Evolutionary conservation across 2,888 invertebrate species (phyloP).

Genomic region (Troilus luridus): DNA sequence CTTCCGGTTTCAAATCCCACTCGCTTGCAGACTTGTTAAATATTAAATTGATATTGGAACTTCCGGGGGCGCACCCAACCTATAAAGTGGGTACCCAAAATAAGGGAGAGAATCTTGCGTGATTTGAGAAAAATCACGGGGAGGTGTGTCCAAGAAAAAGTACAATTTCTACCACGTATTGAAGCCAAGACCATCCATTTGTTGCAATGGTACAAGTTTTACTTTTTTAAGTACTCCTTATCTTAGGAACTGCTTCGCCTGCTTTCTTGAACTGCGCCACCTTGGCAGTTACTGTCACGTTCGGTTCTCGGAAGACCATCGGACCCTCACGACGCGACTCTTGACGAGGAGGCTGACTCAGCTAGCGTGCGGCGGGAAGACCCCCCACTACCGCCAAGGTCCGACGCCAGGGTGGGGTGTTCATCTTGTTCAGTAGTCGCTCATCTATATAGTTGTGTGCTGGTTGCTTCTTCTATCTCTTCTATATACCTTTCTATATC

Average conservation of each 20-base stretch:
- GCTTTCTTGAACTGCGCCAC: background rate
- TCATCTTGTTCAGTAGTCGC: slow-evolving; percentile 25
- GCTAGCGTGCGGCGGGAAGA: slow-evolving; percentile 6
- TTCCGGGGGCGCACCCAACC: no score
- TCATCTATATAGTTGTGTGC: slow-evolving; percentile 25
- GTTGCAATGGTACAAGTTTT: no score
- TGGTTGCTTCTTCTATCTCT: slow-evolving; percentile 38
- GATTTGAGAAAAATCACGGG: no score
- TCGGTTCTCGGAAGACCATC: background rate
- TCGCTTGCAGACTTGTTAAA: no score
- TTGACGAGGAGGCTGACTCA: background rate
- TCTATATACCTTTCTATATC: slow-evolving; percentile 20
- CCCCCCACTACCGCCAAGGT: slow-evolving; percentile 24
- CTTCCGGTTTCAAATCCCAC: no score
- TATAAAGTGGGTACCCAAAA: no score
- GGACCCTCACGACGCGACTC: background rate
- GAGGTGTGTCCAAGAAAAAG: no score
- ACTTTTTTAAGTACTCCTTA: no score
- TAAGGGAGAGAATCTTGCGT: no score
- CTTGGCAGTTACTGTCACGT: background rate
- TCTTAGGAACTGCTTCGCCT: background rate
- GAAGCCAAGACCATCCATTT: no score
- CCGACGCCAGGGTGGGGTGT: slow-evolving; percentile 30
- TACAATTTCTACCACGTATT: no score
- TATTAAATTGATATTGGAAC: no score